Conservation (phyloP, 2,113 vertebrate genomes). For the Maccullochella peelii region DNA sequence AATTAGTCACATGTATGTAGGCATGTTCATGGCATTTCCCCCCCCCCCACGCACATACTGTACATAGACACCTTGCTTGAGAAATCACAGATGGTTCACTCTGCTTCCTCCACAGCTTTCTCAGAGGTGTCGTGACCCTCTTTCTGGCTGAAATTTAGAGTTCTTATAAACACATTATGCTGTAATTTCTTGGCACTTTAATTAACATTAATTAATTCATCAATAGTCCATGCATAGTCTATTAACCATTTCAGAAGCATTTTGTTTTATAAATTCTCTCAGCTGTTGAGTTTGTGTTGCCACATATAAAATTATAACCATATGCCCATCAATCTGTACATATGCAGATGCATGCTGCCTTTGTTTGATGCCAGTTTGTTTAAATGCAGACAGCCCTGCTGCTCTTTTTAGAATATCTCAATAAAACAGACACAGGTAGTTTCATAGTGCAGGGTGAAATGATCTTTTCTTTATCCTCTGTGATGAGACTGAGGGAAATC, state of each 20-base stretch:
- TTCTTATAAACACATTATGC: slow-evolving; percentile 51
- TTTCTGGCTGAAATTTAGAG: slow-evolving; percentile 49
- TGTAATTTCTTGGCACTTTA: slow-evolving; percentile 44
- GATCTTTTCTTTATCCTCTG: slow-evolving; percentile 73
- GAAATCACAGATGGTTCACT: slow-evolving; percentile 75
- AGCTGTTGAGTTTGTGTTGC: background rate
- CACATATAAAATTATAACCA: slow-evolving; percentile 13
- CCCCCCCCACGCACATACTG: slow-evolving; percentile 55
- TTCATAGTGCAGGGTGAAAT: slow-evolving; percentile 46
- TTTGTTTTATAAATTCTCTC: slow-evolving; percentile 22
- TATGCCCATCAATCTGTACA: slow-evolving; percentile 13
- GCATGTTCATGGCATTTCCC: slow-evolving; percentile 40
- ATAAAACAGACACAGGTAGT: slow-evolving; percentile 55
- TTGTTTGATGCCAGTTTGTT: slow-evolving; percentile 27
- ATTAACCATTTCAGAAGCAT: background rate
- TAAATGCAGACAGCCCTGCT: slow-evolving; percentile 6
- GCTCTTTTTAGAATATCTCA: slow-evolving; percentile 10
- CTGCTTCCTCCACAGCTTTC: slow-evolving; percentile 68
- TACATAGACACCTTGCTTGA: slow-evolving; percentile 51
- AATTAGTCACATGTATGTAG: slow-evolving; percentile 63
- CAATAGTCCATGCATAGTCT: slow-evolving; percentile 12
- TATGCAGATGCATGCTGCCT: slow-evolving; percentile 2
- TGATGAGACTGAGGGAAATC: slow-evolving; percentile 75
- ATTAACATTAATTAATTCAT: slow-evolving; percentile 34
- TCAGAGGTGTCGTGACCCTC: slow-evolving; percentile 57